Conservation (phyloP, 2,888 invertebrate genomes). For the Pinctada fucata region DNA sequence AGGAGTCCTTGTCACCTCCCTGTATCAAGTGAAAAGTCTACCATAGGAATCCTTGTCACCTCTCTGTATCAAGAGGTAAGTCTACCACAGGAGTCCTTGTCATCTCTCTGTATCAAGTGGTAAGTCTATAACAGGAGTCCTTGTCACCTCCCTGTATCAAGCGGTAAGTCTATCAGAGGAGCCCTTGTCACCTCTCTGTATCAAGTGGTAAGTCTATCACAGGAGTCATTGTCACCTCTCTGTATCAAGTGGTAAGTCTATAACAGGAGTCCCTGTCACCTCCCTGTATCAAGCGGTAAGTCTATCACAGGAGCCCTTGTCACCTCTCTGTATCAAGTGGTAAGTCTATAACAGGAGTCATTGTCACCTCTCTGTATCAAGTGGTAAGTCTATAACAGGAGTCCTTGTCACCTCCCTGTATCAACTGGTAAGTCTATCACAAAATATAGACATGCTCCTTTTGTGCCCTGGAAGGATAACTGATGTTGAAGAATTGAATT, state of each 20-base stretch:
- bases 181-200: conserved; percentile 81
- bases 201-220: conserved; percentile 79
- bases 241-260: conserved; percentile 78
- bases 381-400: conserved; percentile 79
- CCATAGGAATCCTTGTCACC: conserved; percentile 80
- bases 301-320: too few species aligned
- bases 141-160: conserved; percentile 81
- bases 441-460: too few species aligned
- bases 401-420: conserved; percentile 81
- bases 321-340: too few species aligned
- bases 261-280: too few species aligned
- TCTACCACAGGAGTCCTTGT: conserved; percentile 78
- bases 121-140: conserved; percentile 78
- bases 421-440: conserved; percentile 79
- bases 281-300: too few species aligned
- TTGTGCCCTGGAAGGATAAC: too few species aligned
- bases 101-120: conserved; percentile 82
- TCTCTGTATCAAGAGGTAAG: conserved; percentile 82
- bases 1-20: conserved; percentile 80
- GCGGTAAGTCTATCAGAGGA: conserved; percentile 79
- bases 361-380: conserved; percentile 81
- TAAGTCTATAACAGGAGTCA: conserved; percentile 63
- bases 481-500: too few species aligned
- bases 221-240: conserved; percentile 77
- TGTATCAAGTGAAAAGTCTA: conserved; percentile 81